Evolutionary conservation across 2,888 invertebrate species (phyloP), one percentile per base, ranked within the genome.

Genomic region (Aproaerema taeniolella): DNA sequence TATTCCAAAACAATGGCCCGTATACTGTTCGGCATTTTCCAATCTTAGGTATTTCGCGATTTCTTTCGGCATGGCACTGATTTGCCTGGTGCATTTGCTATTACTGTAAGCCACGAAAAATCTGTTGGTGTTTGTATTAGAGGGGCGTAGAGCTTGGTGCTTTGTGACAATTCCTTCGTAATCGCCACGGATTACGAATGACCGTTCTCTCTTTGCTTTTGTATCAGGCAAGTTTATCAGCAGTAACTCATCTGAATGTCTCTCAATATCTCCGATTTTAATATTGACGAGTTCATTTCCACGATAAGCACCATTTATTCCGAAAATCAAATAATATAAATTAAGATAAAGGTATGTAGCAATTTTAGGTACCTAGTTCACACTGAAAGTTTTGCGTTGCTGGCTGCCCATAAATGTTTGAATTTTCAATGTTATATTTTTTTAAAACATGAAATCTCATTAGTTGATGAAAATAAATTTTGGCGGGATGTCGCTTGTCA

Each of bases 41-140:
- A n/a, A n/a, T n/a, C n/a, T n/a, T n/a, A n/a, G n/a, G n/a, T n/a
- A n/a, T n/a, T n/a, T n/a, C n/a, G n/a, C n/a, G n/a, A n/a, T n/a
- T n/a, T n/a, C n/a, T n/a, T n/a, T n/a, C n/a, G n/a, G n/a, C n/a
- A n/a, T n/a, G n/a, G n/a, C n/a, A n/a, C n/a, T n/a, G n/a, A n/a
- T n/a, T n/a, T n/a, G n/a, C n/a, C n/a, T n/a, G n/a, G n/a, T n/a
- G 20, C 20, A 20, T 20, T 8, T 50, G 15, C 41, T 42, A 9
- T 47, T 41, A 2, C 36, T 16, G 24, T 38, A 44, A 31, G 41
- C 33, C n/a, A 41, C 7, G 30, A 50, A 50, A 38, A 46, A 47
- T 16, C 42, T 26, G 7, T 41, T 32, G 7, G 41, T 40, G 8
- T 26, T 25, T 10, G 24, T n/a, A 12, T 37, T 17, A n/a, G n/a